Conservation (phyloP, 2,113 vertebrate genomes). For the Isichthys henryi region DNA sequence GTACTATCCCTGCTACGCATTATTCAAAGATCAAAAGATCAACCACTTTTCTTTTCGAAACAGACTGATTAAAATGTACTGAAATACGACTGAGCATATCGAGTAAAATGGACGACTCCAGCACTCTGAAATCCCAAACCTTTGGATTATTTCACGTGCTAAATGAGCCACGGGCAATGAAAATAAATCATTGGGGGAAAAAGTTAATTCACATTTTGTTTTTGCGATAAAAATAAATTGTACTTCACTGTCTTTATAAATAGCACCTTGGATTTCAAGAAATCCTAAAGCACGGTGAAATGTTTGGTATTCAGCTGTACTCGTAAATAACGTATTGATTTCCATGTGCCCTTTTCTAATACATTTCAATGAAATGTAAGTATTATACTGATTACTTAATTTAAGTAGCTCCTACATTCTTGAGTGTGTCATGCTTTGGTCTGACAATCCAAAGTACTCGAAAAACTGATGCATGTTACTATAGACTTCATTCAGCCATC, state of each 20-base stretch:
- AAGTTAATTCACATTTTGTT: background rate
- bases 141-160: background rate
- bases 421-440: background rate
- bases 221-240: background rate
- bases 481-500: background rate
- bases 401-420: background rate
- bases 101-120: background rate
- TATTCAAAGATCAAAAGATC: constrained; percentile 1
- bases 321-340: background rate
- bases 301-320: background rate
- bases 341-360: background rate
- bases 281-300: background rate
- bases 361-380: background rate
- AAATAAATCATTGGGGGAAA: background rate
- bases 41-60: background rate
- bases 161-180: background rate
- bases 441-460: background rate
- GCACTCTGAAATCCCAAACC: background rate
- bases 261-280: background rate
- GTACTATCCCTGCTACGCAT: background rate
- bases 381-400: background rate
- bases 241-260: background rate
- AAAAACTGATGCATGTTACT: background rate
- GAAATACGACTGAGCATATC: background rate
- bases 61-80: background rate